Evolutionary conservation across 2,797 vertebrate genomes (phyloP), one percentile per base, ranked within the genome.

Genomic region (Rousettus madagascariensis): DNA sequence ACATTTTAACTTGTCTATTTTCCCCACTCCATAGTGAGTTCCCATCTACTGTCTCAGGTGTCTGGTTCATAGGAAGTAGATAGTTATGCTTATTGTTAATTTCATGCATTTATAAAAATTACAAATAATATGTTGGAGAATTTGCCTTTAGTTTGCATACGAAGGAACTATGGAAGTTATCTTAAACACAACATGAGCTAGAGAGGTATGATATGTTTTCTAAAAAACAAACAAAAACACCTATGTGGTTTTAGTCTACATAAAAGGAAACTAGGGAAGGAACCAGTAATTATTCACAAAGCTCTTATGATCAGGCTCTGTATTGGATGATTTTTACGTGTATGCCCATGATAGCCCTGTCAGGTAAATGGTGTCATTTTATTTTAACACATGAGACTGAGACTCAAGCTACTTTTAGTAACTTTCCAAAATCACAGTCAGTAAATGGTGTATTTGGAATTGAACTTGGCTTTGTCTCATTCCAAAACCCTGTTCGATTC

Each of bases 91-190:
- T 80, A 84, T 53, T 84, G 19, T 79, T 85, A 59, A 87, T 94
- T 87, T 83, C 74, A 49, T n/a, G 16, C 51, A 55, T 49, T 95
- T 95, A 43, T 87, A 90, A 95, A 86, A 94, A 87, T 69, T 65
- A 66, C 77, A 36, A 95, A 26, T 82, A 49, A 49, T 30, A 41
- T 57, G 10, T 79, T 79, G 22, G 38, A 28, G 33, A 71, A 80
- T 96, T 78, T 91, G 43, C n/a, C 43, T 95, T 82, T 90, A 65
- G 46, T 59, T 94, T 93, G 57, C 13, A 19, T 86, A 65, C 20
- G 26, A 83, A 92, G 72, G 13, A 92, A n/a, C 43, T 80, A 7
- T 91, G 55, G 46, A 24, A 59, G 20, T 94, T 96, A 51, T 63
- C 13, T 92, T 38, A 91, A 91, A 72, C 46, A 66, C 5, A 46